Conservation (phyloP, 2,888 invertebrate genomes). For the Ormyrus labotus region DNA sequence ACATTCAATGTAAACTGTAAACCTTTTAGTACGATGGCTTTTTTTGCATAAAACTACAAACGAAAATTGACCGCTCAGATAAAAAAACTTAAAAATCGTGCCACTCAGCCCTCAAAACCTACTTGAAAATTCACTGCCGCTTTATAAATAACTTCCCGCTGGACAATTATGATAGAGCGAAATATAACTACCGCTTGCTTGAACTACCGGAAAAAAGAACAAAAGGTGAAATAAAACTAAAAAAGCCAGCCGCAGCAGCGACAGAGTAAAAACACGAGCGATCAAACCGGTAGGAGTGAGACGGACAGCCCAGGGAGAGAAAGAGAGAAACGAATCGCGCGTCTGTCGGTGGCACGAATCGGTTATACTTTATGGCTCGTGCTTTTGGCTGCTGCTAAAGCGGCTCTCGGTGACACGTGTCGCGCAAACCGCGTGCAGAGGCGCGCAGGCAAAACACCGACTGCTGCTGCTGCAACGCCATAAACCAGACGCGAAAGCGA, state of each 20-base stretch:
- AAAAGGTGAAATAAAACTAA: background rate
- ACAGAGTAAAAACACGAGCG: too few species aligned
- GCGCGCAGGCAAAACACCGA: background rate
- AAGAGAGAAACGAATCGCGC: constrained; percentile 26
- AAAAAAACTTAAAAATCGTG: too few species aligned
- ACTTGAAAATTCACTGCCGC: too few species aligned
- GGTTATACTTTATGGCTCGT: constrained; percentile 45
- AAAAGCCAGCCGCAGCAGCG: too few species aligned
- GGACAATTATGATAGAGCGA: too few species aligned
- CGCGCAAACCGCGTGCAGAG: constrained; percentile 3
- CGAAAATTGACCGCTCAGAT: too few species aligned
- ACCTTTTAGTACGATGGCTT: too few species aligned
- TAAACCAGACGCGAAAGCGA: background rate
- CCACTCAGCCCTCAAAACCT: too few species aligned
- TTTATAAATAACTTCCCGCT: too few species aligned
- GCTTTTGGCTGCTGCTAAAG: constrained; percentile 22
- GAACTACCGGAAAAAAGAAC: background rate
- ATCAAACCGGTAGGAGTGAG: background rate
- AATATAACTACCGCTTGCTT: too few species aligned
- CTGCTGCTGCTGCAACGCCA: background rate
- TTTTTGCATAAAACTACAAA: too few species aligned
- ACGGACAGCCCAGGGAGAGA: background rate
- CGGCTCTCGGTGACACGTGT: constrained; percentile 24
- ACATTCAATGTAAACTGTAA: too few species aligned
- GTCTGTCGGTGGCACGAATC: constrained; percentile 44